Evolutionary conservation across 2,888 invertebrate genomes (phyloP).

Genomic region (Agrotis ipsilon): DNA sequence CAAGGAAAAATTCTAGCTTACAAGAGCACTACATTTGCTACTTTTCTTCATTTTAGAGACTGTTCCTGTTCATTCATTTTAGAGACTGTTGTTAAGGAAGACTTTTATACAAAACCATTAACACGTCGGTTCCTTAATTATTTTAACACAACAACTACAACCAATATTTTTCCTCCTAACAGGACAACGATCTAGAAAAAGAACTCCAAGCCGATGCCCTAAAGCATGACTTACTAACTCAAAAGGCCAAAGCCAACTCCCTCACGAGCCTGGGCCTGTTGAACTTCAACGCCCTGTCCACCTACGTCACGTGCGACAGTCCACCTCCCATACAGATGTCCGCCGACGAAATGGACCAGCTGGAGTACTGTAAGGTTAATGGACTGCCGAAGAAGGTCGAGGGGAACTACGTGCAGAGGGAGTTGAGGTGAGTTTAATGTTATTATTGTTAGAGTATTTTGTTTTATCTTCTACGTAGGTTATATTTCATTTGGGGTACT

Average conservation of each 20-base stretch:
- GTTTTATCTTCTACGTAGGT: no score
- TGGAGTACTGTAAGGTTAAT: constrained; percentile 93
- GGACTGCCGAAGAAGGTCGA: constrained; percentile 94
- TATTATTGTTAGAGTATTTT: not conserved
- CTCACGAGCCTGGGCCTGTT: constrained; percentile 82
- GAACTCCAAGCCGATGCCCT: constrained; percentile 84
- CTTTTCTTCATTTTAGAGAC: no score
- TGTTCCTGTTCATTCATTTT: no score
- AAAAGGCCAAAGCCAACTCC: constrained; percentile 82
- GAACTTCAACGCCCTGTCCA: constrained; percentile 90
- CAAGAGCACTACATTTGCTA: no score
- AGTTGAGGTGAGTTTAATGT: constrained; percentile 82
- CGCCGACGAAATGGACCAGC: constrained; percentile 93
- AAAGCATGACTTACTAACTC: constrained; percentile 76
- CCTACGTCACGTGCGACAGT: constrained; percentile 95
- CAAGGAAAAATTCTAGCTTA: no score
- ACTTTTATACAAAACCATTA: no score
- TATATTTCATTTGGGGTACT: no score
- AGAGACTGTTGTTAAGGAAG: no score
- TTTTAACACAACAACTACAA: no score
- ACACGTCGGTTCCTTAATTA: no score
- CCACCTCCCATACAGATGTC: constrained; percentile 96
- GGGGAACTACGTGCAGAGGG: constrained; percentile 93
- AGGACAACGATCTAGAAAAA: constrained; percentile 88
- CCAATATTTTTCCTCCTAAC: constrained; percentile 9